These are phyloP conservation scores for Macrotrachela quadricornifera DNA, from an alignment of 1,140 invertebrate species.

Conservation along the genomic window DNA sequence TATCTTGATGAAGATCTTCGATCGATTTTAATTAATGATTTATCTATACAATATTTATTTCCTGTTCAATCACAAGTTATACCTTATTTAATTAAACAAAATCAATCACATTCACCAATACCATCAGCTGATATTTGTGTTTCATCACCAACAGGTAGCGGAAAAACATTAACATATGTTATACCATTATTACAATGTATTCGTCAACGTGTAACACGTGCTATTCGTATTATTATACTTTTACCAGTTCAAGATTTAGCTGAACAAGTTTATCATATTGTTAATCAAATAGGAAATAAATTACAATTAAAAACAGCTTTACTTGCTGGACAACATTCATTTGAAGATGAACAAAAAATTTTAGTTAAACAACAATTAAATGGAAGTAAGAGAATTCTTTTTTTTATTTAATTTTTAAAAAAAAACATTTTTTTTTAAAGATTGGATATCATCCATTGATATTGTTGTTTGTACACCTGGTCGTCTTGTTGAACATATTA, in stretches of 20 bases:
- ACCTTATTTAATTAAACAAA: neutral
- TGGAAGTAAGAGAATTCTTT: neutral
- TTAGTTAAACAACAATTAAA: neutral
- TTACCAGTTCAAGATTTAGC: slow-evolving; percentile 76
- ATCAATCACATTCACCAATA: slow-evolving; percentile 21
- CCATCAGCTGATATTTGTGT: slow-evolving; percentile 68
- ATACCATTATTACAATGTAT: slow-evolving; percentile 60
- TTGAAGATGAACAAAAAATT: neutral
- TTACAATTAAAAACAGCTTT: slow-evolving; percentile 1
- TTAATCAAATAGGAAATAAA: slow-evolving; percentile 12
- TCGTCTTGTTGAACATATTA: slow-evolving; percentile 69
- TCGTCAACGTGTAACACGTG: neutral
- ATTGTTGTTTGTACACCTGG: slow-evolving; percentile 81
- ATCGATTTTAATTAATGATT: too few species aligned
- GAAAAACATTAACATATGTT: slow-evolving; percentile 82
- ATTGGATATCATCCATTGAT: slow-evolving; percentile 37
- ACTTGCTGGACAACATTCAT: slow-evolving; percentile 5
- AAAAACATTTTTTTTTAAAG: too few species aligned
- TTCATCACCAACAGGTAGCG: slow-evolving; percentile 86
- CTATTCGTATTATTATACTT: slow-evolving; percentile 58
- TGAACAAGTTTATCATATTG: slow-evolving; percentile 60
- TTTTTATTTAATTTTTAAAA: neutral
- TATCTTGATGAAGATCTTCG: too few species aligned
- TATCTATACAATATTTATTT: neutral
- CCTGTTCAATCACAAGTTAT: slow-evolving; percentile 6